Evolutionary conservation across 2,113 vertebrate species (phyloP), one percentile per base, ranked within the genome.

Genomic region (Rhinolophus sinicus): DNA sequence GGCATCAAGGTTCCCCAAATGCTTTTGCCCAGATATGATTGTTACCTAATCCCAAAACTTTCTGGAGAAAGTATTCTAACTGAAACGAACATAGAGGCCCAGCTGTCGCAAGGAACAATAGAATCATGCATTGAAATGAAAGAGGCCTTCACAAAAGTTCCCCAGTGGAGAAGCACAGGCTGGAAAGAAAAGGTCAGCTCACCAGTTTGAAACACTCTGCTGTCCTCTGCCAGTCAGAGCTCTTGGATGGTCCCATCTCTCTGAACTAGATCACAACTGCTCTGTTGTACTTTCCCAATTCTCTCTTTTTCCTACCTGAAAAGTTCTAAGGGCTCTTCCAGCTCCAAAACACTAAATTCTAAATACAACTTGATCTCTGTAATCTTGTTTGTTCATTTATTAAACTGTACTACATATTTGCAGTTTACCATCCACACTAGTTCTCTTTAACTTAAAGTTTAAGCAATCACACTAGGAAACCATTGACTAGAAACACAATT

Each of bases 1-100:
- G 38, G 52, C 58, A 88, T 93, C 56, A 88, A 67, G n/a, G 88
- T 64, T 93, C 77, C 70, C 64, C 50, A 78, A 72, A 69, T 93
- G 28, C 22, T 62, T 90, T 88, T 90, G 65, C 67, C 64, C 65
- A 93, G 64, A 91, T 83, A 69, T 22, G 38, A 60, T 28, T 56
- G 86, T 56, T 80, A 73, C 65, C 72, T 93, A 35, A 94, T 97
- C 87, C 88, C 69, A 97, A 80, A 2, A 0, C 60, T 82, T 64
- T 5, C 54, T 96, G 40, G 76, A 98, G 44, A 83, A 94, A n/a
- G 18, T 54, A 38, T 1, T 33, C 67, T 65, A 40, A n/a, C 65
- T 92, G 69, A 44, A 97, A 80, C 21, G 84, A 87, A 47, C 69
- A 76, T 24, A 96, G 56, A 35, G 77, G 6, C 28, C 33, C 8